Evolutionary conservation across 2,797 vertebrate genomes (phyloP), one percentile per base, ranked within the genome.

Genomic region (Poecile montanus): DNA sequence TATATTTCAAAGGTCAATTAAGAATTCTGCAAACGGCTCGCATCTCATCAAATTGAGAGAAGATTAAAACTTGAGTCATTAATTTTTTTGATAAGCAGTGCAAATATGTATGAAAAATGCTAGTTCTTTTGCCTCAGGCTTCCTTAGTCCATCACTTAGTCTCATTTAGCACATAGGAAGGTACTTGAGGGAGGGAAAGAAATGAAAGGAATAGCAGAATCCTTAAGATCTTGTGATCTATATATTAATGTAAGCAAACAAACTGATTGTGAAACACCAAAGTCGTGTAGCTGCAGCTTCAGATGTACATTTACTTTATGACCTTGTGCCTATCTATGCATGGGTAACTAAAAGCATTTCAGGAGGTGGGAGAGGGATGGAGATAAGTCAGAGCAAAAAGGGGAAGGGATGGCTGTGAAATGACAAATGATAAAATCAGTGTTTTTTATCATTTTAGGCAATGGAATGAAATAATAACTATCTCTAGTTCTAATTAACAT

Each of bases 1-100:
- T 96, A 85, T 95, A 96, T 92, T 96, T 94, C 91, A 94, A 90
- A 92, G 89, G 87, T 94, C 92, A 97, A 91, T 97, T 96, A 96
- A 79, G 68, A 94, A 92, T 87, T 91, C 78, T 56, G 88, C 48
- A 89, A 96, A 91, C 54, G 63, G 76, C 65, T 96, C 7, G 27
- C 91, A 95, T 93, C 85, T 95, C 95, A 96, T 96, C 93, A 94
- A 90, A 92, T 60, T 87, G 79, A 92, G 71, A 95, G 79, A 96
- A 96, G 86, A 97, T 97, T 96, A 96, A 94, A 96, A 95, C 68
- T 91, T 7, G 5, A 95, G 60, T 79, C 79, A 91, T 95, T 96
- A 81, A 54, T 81, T 88, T 93, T 93, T 93, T 85, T 90, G 5
- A 97, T 96, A 95, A 92, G 90, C 81, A 80, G 68, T 54, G 89